These are phyloP conservation scores for Agrilus mali DNA, from an alignment of 2,888 invertebrate species.

Conservation along the genomic window DNA sequence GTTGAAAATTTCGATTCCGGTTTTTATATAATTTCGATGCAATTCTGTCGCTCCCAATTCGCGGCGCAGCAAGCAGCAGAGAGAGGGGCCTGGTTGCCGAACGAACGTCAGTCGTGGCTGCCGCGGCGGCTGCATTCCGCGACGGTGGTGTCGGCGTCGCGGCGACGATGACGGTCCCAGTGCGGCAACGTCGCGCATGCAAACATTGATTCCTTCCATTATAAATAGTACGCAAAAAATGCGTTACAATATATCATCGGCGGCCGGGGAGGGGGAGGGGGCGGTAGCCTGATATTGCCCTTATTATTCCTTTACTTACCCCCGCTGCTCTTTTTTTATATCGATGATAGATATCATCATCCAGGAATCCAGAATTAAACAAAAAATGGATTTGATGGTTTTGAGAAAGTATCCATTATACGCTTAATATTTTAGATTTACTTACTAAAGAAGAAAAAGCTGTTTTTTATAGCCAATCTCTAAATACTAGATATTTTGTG, in stretches of 20 bases:
- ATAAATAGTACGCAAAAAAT: slow-evolving; percentile 38
- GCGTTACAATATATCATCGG: slow-evolving; percentile 36
- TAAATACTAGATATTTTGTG: no score
- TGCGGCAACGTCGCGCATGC: slow-evolving; percentile 21
- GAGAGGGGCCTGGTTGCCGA: slow-evolving; percentile 22
- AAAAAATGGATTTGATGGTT: no score
- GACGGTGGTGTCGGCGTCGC: slow-evolving; percentile 11
- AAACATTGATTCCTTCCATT: slow-evolving; percentile 37
- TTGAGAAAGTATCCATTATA: no score
- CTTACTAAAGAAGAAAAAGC: no score
- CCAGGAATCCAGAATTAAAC: no score
- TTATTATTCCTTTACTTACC: slow-evolving; percentile 7
- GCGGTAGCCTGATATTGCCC: no score
- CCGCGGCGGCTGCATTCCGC: slow-evolving; percentile 22
- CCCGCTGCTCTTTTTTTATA: background rate
- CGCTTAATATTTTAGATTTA: no score
- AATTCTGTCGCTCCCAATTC: background rate
- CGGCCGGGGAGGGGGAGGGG: slow-evolving; percentile 10
- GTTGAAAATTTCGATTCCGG: no score
- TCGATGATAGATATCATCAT: background rate
- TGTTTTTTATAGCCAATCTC: no score
- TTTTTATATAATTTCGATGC: no score
- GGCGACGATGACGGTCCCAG: slow-evolving; percentile 11
- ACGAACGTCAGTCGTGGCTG: background rate
- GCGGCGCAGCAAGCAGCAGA: background rate